Evolutionary conservation across 2,888 invertebrate species (phyloP).

Genomic region (Volucella zonaria): DNA sequence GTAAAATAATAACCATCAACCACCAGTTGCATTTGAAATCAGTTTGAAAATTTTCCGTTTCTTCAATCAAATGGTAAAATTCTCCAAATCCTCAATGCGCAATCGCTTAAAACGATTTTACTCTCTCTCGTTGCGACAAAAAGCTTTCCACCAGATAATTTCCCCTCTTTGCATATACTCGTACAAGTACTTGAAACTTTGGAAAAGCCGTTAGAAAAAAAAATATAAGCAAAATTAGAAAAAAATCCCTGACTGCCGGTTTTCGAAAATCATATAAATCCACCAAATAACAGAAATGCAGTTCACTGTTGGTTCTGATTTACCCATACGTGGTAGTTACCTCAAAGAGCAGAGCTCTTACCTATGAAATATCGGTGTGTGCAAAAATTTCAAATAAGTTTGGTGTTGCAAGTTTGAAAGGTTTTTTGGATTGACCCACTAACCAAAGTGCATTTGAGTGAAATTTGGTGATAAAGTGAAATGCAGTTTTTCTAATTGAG

Average conservation of each 20-base stretch:
- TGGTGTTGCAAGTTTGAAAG: not conserved
- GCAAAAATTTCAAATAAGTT: not conserved
- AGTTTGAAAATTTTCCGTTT: not conserved
- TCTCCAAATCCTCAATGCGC: slow-evolving; percentile 47
- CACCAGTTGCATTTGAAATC: slow-evolving; percentile 18
- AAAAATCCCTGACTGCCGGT: slow-evolving; percentile 33
- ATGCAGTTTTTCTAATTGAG: slow-evolving; percentile 17
- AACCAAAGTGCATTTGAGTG: slow-evolving; percentile 27
- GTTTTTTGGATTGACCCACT: not conserved
- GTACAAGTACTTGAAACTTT: not conserved
- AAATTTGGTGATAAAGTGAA: slow-evolving; percentile 20
- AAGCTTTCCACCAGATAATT: slow-evolving; percentile 32
- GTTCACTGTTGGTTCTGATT: slow-evolving; percentile 59
- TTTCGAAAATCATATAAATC: slow-evolving; percentile 56
- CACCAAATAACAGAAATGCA: slow-evolving; percentile 30
- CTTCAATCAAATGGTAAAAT: slow-evolving; percentile 11
- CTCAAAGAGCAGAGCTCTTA: slow-evolving; percentile 9
- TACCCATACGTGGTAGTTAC: slow-evolving; percentile 40
- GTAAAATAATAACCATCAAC: not conserved
- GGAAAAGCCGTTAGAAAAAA: slow-evolving; percentile 56
- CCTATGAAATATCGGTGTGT: slow-evolving; percentile 3
- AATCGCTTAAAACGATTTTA: not conserved
- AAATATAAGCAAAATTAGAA: slow-evolving; percentile 55
- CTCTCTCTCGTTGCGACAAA: slow-evolving; percentile 33
- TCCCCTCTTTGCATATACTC: slow-evolving; percentile 40